Conservation (phyloP, 2,113 vertebrate species). For the Semnornis frantzii region DNA sequence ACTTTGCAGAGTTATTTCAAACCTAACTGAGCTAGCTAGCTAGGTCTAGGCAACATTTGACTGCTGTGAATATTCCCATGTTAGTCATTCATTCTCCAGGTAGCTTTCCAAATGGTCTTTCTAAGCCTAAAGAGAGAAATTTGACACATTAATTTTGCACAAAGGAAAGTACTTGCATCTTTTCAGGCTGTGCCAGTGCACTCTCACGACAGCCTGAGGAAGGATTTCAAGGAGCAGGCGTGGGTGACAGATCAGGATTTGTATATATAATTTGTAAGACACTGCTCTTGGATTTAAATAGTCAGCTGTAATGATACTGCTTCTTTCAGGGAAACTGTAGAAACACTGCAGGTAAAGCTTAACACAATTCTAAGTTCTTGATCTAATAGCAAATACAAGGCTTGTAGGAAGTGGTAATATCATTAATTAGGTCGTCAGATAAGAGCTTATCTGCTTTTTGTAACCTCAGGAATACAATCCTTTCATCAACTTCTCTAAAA, state of each 20-base stretch:
- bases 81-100: background rate
- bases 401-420: background rate
- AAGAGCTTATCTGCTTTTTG: conserved; percentile 40
- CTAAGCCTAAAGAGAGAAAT: background rate
- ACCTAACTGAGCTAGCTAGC: background rate
- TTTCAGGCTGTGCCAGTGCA: background rate
- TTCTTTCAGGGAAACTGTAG: conserved; percentile 10
- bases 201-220: background rate
- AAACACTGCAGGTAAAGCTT: conserved; percentile 30
- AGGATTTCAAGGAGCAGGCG: background rate
- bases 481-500: conserved; percentile 24
- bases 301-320: conserved; percentile 55
- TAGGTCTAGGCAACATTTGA: background rate
- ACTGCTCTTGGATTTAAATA: conserved; percentile 19
- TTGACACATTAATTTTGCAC: background rate
- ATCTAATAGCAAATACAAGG: background rate
- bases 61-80: background rate
- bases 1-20: background rate
- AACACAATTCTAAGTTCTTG: background rate
- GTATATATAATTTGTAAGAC: conserved; percentile 60
- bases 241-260: conserved; percentile 32
- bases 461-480: background rate
- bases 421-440: conserved; percentile 6
- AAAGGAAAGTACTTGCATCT: background rate
- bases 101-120: background rate